Conservation (phyloP, 2,113 vertebrate genomes). For the Hydrolagus affinis region DNA sequence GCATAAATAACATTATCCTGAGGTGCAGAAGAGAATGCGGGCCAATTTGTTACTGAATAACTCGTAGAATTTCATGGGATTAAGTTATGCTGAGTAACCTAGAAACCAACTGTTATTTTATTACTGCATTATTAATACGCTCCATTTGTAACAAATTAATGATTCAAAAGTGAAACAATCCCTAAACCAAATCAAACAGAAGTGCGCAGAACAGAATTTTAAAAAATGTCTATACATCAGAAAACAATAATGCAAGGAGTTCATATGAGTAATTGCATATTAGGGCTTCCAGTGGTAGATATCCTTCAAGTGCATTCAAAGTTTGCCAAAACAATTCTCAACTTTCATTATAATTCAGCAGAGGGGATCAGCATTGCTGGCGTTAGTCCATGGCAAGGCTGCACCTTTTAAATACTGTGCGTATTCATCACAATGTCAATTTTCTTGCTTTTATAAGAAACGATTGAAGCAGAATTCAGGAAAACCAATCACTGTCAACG, state of each 20-base stretch:
- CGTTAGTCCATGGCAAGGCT: neutral
- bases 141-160: neutral
- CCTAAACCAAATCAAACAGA: neutral
- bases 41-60: neutral
- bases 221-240: neutral
- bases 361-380: neutral
- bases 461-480: neutral
- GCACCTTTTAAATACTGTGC: neutral
- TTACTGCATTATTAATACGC: neutral
- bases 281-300: neutral
- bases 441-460: neutral
- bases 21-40: neutral
- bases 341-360: neutral
- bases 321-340: neutral
- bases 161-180: neutral
- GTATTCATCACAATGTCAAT: slow-evolving; percentile 16
- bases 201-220: neutral
- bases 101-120: neutral
- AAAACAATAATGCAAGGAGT: neutral
- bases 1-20: neutral
- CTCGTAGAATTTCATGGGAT: neutral
- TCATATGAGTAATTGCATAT: neutral
- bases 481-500: neutral
- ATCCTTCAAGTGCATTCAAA: neutral
- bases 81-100: neutral